Base-by-base conservation (phyloP, 2,797 vertebrate species). In the Sibirionetta formosa region DNA sequence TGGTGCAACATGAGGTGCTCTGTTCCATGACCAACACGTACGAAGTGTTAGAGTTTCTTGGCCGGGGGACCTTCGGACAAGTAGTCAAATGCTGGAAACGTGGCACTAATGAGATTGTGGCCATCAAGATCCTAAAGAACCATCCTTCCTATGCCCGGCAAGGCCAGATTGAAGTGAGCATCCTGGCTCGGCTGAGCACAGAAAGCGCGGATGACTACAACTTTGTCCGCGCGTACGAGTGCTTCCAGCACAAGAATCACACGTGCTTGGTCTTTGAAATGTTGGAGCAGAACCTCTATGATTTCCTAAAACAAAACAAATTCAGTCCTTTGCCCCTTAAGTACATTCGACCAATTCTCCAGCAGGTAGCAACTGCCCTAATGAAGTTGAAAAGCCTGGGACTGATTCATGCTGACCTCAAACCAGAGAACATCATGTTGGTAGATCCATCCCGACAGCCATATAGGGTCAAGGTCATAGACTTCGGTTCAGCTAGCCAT, bases 11-110 rank as follows among this genome's bases (percentile, higher is more conserved):
- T 54, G 99, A 99, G 97, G 99, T 99, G 96, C 99, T 99, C 94
- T 99, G 99, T 98, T 99, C 99, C 97, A 99, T 99, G 99, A 99
- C 99, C 98, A 99, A 99, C 98, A 99, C 99, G 0, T 99, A 99
- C 0, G 99, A 99, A 95, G 99, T 99, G 86, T 97, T 99, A 96
- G 99, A 99, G 96, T 99, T 99, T 98, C 96, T 99, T 96, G 99
- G 99, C 70, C 98, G 99, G 56, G 99, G 99, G 63, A 99, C 99
- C 31, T 99, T 99, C 0, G 99, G 99, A 80, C 99, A 99, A 96
- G 99, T 99, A 97, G 99, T 99, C 22, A 99, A 99, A 97, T 99
- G 99, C 98, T 99, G 99, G 99, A 99, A 99, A 96, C 98, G 99
- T 93, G 99, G 99, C 96, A 99, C 99, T 97, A 99, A 99, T 13